Conservation (phyloP, 2,888 invertebrate species). For the Idaea biselata region DNA sequence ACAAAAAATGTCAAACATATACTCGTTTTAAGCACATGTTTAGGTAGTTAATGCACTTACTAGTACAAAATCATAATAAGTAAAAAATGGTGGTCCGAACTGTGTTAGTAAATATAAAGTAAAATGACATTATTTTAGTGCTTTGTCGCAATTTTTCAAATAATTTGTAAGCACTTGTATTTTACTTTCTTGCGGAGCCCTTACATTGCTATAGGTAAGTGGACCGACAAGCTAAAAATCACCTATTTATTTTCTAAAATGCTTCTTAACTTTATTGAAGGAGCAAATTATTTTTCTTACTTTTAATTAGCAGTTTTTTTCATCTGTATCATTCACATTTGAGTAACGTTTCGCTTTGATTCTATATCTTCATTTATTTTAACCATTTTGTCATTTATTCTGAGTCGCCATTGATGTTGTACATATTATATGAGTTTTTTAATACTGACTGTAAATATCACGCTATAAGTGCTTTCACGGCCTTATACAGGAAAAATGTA, state of each 20-base stretch:
- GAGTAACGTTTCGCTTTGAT: slow-evolving; percentile 81
- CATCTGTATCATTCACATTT: slow-evolving; percentile 60
- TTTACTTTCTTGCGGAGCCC: slow-evolving; percentile 81
- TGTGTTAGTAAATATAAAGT: slow-evolving; percentile 13
- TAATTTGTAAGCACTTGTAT: slow-evolving; percentile 75
- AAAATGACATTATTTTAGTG: slow-evolving; percentile 35
- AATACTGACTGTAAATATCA: slow-evolving; percentile 16
- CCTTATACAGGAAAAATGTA: slow-evolving; percentile 9
- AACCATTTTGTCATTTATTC: slow-evolving; percentile 44
- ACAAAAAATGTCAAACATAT: slow-evolving; percentile 1
- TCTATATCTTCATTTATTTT: slow-evolving; percentile 61
- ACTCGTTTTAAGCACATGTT: not conserved
- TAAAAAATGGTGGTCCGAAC: slow-evolving; percentile 5
- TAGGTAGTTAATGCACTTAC: not conserved
- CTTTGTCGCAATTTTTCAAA: slow-evolving; percentile 56
- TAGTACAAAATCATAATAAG: not conserved
- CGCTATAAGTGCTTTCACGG: slow-evolving; percentile 31
- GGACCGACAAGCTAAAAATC: slow-evolving; percentile 66
- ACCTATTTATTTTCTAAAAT: slow-evolving; percentile 54
- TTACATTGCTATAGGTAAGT: slow-evolving; percentile 80
- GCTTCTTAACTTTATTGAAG: slow-evolving; percentile 55
- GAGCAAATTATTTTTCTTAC: slow-evolving; percentile 44
- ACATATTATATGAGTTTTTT: slow-evolving; percentile 20
- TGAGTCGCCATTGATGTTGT: slow-evolving; percentile 24
- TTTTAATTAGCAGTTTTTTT: slow-evolving; percentile 58